phyloP scores from a whole-genome alignment of 2,888 invertebrate genomes.

The Cheilosia vernalis region DNA sequence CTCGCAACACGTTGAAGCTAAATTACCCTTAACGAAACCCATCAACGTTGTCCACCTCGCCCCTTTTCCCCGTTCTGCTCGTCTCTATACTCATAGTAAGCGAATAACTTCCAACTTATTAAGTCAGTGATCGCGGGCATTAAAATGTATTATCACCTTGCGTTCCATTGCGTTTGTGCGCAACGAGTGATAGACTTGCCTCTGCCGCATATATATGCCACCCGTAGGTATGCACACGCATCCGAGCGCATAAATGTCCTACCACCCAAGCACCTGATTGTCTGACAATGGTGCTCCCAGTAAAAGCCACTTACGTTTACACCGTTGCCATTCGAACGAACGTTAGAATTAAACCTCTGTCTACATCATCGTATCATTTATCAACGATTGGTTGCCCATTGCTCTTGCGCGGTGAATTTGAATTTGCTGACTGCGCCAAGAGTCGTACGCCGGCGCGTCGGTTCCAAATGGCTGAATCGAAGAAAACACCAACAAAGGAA shows the following conservation, averaged over 20 bases:
- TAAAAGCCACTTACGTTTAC: slow-evolving; percentile 45
- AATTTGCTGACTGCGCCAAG: slow-evolving; percentile 1
- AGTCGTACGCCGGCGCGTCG: neutral
- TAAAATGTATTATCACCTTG: slow-evolving; percentile 50
- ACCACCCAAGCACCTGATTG: slow-evolving; percentile 10
- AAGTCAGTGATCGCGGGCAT: slow-evolving; percentile 45
- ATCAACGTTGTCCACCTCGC: neutral
- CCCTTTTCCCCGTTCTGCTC: neutral
- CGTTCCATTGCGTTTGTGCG: slow-evolving; percentile 50
- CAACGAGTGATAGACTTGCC: slow-evolving; percentile 37
- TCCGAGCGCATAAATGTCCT: slow-evolving; percentile 49
- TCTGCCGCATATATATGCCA: neutral
- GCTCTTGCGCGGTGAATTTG: slow-evolving; percentile 24
- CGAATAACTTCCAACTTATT: slow-evolving; percentile 38
- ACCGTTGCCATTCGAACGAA: slow-evolving; percentile 32
- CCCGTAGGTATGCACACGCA: slow-evolving; percentile 43
- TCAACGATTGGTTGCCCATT: slow-evolving; percentile 61
- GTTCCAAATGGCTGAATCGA: slow-evolving; percentile 59
- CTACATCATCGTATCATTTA: slow-evolving; percentile 55
- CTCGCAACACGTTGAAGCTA: neutral
- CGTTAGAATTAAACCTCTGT: slow-evolving; percentile 16
- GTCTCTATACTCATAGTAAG: neutral
- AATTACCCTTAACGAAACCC: slow-evolving; percentile 21
- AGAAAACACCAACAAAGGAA: slow-evolving; percentile 14
- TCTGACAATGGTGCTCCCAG: slow-evolving; percentile 22